Conservation (phyloP, 2,888 invertebrate genomes). For the Gandaritis pyraliata region DNA sequence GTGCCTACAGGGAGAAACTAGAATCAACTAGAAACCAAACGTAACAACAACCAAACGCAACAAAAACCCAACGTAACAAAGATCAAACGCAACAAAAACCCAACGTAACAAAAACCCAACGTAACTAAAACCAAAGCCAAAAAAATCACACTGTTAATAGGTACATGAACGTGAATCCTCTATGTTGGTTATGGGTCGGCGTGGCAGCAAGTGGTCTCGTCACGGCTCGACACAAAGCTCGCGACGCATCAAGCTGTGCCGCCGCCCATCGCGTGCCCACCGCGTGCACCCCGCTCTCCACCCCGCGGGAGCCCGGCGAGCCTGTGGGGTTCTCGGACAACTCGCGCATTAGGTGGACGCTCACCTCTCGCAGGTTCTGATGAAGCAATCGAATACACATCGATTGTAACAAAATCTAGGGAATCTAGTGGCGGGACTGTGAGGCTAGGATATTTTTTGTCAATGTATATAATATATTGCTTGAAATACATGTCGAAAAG, state of each 20-base stretch:
- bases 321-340: slow-evolving; percentile 79
- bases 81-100: too few species aligned
- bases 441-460: too few species aligned
- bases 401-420: too few species aligned
- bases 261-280: slow-evolving; percentile 92
- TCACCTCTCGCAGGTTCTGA: slow-evolving; percentile 93
- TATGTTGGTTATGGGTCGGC: slow-evolving; percentile 87
- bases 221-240: slow-evolving; percentile 90
- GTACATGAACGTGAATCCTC: slow-evolving; percentile 92
- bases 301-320: slow-evolving; percentile 82
- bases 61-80: too few species aligned
- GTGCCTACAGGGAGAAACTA: too few species aligned
- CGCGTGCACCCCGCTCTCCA: slow-evolving; percentile 87
- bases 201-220: slow-evolving; percentile 88
- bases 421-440: too few species aligned
- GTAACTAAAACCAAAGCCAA: slow-evolving; percentile 15
- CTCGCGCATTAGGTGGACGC: slow-evolving; percentile 89
- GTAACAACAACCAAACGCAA: too few species aligned
- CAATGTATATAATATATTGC: too few species aligned
- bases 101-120: slow-evolving; percentile 19
- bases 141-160: slow-evolving; percentile 11
- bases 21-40: too few species aligned
- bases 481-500: too few species aligned
- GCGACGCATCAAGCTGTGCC: slow-evolving; percentile 91
- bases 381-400: neutral